Evolutionary conservation across 2,888 invertebrate genomes (phyloP).

Genomic region (Lissonota sp.): DNA sequence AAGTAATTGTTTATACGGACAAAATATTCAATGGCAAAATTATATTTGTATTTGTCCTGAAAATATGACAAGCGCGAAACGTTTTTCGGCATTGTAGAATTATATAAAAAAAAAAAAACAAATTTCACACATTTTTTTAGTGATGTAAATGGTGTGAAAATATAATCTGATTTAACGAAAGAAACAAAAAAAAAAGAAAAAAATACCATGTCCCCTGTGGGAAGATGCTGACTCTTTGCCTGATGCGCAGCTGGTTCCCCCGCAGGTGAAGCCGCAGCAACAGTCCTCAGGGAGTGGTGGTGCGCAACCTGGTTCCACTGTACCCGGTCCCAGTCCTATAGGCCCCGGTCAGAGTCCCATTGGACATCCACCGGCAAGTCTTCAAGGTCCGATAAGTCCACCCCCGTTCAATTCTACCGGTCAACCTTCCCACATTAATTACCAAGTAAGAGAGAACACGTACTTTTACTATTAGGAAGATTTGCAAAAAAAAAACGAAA

Average conservation of each 20-base stretch:
- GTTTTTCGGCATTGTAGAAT: background rate
- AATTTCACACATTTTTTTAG: conserved; percentile 63
- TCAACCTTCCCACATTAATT: conserved; percentile 87
- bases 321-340: conserved; percentile 82
- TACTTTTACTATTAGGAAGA: conserved; percentile 47
- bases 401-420: conserved; percentile 85
- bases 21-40: background rate
- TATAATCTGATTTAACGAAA: conserved; percentile 43
- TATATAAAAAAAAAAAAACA: conserved; percentile 2
- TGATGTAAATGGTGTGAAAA: conserved; percentile 74
- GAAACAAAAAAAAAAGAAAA: conserved; percentile 3
- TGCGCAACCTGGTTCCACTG: conserved; percentile 83
- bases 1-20: conserved; percentile 28
- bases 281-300: conserved; percentile 84
- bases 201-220: conserved; percentile 81
- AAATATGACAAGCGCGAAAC: background rate
- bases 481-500: conserved; percentile 8
- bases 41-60: background rate
- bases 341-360: conserved; percentile 82
- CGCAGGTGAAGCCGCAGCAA: conserved; percentile 93
- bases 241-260: conserved; percentile 84
- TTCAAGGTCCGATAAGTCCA: conserved; percentile 85
- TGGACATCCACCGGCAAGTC: conserved; percentile 87
- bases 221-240: conserved; percentile 84
- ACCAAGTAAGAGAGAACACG: conserved; percentile 86